Base-by-base conservation (phyloP, 2,113 vertebrate genomes). In the Ceyx melanurus region DNA sequence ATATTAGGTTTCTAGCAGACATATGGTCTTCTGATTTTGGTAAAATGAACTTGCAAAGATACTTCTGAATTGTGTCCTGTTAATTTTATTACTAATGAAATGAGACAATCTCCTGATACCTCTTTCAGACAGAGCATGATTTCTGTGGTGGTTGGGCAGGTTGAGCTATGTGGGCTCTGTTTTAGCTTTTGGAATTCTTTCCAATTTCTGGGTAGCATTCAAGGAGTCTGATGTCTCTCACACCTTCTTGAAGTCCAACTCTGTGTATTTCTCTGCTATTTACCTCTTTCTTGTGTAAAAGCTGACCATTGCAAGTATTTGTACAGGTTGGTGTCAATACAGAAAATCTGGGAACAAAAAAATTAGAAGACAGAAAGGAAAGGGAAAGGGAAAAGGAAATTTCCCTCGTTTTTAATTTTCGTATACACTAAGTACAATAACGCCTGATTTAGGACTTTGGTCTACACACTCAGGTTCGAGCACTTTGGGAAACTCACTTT, bases 41-140 rank as follows among this genome's bases (percentile, higher is more conserved):
- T 53, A 35, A 20, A 58, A 89, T 53, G 75, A 75, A 19, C 42
- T 73, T 33, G 28, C n/a, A 66, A 15, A 0, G 0, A 37, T 72
- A 81, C 76, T 29, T 82, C 35, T 43, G 61, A 61, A 75, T 56
- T 28, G 45, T 66, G 72, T 79, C 46, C 51, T 19, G 10, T 58
- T 61, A 23, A 83, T 75, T 51, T 50, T 42, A 40, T 74, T 79
- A 65, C 35, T 77, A 91, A 76, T 58, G 54, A 62, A 87, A 64
- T 4, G 48, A 46, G n/a, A 22, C 1, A 51, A 82, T 81, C 75
- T 84, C 68, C 17, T 61, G 20, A 79, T 68, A 21, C 25, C 14
- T 51, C 22, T 71, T 68, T 48, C 33, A 77, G 42, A 43, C 79
- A 31, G 40, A 48, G 7, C 5, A 11, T 37, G 37, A 37, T 29